Evolutionary conservation across 2,113 vertebrate genomes (phyloP).

Genomic region (Sapajus apella): DNA sequence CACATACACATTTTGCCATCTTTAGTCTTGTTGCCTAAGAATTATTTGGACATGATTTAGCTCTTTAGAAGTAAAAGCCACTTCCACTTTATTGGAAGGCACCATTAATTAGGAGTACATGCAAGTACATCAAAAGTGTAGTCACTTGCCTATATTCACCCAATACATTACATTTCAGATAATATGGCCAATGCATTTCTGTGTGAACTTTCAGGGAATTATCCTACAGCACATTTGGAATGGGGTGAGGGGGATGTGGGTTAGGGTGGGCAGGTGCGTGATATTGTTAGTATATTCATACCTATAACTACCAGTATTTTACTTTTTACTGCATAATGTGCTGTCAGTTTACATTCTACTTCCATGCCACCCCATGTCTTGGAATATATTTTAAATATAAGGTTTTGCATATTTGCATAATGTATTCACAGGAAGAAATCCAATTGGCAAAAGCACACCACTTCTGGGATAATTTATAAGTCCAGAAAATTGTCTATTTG

Average conservation of each 20-base stretch:
- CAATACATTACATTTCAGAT: neutral
- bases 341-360: neutral
- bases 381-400: slow-evolving; percentile 71
- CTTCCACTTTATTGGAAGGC: neutral
- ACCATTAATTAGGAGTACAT: slow-evolving; percentile 18
- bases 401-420: slow-evolving; percentile 78
- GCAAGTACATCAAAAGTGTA: neutral
- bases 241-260: accelerated
- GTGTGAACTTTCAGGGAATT: neutral
- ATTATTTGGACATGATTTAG: slow-evolving; percentile 11
- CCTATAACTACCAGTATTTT: neutral
- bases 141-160: neutral
- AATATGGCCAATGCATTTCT: neutral
- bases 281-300: neutral
- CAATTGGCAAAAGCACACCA: slow-evolving; percentile 23
- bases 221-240: neutral
- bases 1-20: neutral
- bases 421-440: neutral
- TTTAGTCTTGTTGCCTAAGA: neutral
- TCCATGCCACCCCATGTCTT: slow-evolving; percentile 5
- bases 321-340: neutral
- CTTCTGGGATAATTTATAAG: slow-evolving; percentile 52
- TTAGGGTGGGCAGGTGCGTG: neutral
- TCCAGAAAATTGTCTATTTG: slow-evolving; percentile 40
- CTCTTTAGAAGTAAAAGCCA: neutral